These are phyloP conservation scores for Philereme vetulata DNA, from an alignment of 2,888 invertebrate species.

Conservation along the genomic window DNA sequence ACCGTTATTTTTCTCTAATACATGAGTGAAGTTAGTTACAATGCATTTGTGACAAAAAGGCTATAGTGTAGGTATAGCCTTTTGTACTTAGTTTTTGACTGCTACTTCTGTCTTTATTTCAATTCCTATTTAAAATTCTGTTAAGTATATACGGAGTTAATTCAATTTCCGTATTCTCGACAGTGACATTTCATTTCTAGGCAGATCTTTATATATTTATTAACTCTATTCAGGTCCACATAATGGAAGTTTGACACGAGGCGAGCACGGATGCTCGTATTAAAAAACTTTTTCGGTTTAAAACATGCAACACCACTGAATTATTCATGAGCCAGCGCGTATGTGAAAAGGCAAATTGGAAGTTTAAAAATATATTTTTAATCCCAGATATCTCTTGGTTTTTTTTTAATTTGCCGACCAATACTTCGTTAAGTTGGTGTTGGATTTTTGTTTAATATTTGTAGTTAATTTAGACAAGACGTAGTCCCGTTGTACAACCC, in stretches of 20 bases:
- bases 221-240: slow-evolving; percentile 46
- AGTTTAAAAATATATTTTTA: slow-evolving; percentile 46
- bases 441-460: too few relatives aligned
- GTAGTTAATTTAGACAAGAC: too few relatives aligned
- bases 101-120: too few relatives aligned
- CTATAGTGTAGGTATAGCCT: too few relatives aligned
- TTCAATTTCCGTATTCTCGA: slow-evolving; percentile 5
- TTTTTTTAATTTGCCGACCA: not conserved
- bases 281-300: slow-evolving; percentile 53
- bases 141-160: not conserved
- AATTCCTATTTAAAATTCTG: too few relatives aligned
- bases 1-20: too few relatives aligned
- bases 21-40: too few relatives aligned
- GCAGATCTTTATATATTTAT: slow-evolving; percentile 13
- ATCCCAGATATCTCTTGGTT: slow-evolving; percentile 18
- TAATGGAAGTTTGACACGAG: slow-evolving; percentile 49
- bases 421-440: too few relatives aligned
- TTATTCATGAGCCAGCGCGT: slow-evolving; percentile 49
- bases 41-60: too few relatives aligned
- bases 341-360: slow-evolving; percentile 45
- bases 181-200: not conserved
- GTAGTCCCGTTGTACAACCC: too few relatives aligned
- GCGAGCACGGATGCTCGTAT: slow-evolving; percentile 46
- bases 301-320: slow-evolving; percentile 54
- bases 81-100: too few relatives aligned